These are phyloP conservation scores for Leptinotarsa texana DNA, from an alignment of 1,140 invertebrate genomes.

Conservation along the genomic window DNA sequence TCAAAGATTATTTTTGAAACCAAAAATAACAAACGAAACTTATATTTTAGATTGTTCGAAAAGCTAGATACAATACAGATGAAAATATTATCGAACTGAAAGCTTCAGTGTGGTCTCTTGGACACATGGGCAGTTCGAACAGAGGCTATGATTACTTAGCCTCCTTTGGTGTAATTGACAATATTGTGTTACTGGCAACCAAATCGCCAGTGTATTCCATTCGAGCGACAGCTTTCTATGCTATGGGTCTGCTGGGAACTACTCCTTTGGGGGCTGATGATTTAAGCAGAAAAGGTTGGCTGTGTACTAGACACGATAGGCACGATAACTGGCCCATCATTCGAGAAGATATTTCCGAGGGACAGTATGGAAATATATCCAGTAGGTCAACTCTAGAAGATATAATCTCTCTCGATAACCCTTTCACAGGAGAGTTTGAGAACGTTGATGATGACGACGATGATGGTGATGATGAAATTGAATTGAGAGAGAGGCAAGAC, in stretches of 20 bases:
- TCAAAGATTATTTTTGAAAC: too few species aligned
- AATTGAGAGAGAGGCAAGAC: conserved; percentile 30
- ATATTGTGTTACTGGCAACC: conserved; percentile 73
- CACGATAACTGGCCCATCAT: conserved; percentile 84
- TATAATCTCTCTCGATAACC: conserved; percentile 22
- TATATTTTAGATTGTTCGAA: conserved; percentile 47
- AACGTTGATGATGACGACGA: conserved; percentile 27
- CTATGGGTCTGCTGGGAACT: conserved; percentile 80
- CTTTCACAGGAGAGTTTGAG: conserved; percentile 17
- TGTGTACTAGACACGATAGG: conserved; percentile 78
- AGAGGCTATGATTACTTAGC: conserved; percentile 74
- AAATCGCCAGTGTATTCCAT: conserved; percentile 82
- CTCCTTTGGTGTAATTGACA: conserved; percentile 60
- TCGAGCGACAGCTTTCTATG: conserved; percentile 86
- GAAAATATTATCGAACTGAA: conserved; percentile 77
- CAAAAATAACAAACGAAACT: too few species aligned
- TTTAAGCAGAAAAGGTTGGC: conserved; percentile 78
- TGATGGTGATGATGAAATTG: conserved; percentile 33
- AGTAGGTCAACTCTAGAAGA: conserved; percentile 29
- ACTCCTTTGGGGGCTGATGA: conserved; percentile 80
- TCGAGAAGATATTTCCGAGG: conserved; percentile 63
- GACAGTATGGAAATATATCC: conserved; percentile 22
- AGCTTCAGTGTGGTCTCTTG: conserved; percentile 86
- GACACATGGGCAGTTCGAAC: conserved; percentile 77
- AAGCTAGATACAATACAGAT: conserved; percentile 62